Conservation (phyloP, 2,888 invertebrate genomes). For the Holacanthella duospinosa region DNA sequence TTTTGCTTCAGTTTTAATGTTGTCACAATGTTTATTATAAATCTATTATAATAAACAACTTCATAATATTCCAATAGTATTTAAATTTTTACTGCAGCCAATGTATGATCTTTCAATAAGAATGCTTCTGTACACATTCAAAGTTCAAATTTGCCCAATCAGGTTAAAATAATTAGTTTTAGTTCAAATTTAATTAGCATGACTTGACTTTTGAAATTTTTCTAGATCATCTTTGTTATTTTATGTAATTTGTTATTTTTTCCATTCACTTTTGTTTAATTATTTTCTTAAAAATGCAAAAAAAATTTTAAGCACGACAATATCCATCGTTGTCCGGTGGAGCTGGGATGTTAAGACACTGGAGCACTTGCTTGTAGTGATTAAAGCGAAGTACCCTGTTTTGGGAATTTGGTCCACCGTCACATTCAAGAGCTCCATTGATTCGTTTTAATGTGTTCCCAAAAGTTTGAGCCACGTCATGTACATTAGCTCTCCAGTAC, state of each 20-base stretch:
- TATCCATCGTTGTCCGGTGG: slow-evolving; percentile 5
- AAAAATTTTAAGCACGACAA: slow-evolving; percentile 3
- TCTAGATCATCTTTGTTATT: neutral
- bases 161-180: no score
- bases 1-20: no score
- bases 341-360: neutral
- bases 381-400: slow-evolving; percentile 11
- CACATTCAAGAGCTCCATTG: slow-evolving; percentile 17
- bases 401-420: slow-evolving; percentile 12
- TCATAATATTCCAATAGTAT: no score
- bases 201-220: neutral
- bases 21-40: no score
- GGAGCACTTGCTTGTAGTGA: slow-evolving; percentile 10
- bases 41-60: no score
- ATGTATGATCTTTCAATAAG: no score
- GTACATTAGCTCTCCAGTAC: slow-evolving; percentile 17
- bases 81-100: no score
- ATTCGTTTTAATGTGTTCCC: slow-evolving; percentile 14
- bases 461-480: slow-evolving; percentile 11
- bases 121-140: no score
- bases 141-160: no score
- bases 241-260: no score
- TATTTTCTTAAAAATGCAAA: neutral
- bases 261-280: no score
- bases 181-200: no score